Evolutionary conservation across 2,797 vertebrate species (phyloP), one percentile per base, ranked within the genome.

Genomic region (Macropus fuliginosus): DNA sequence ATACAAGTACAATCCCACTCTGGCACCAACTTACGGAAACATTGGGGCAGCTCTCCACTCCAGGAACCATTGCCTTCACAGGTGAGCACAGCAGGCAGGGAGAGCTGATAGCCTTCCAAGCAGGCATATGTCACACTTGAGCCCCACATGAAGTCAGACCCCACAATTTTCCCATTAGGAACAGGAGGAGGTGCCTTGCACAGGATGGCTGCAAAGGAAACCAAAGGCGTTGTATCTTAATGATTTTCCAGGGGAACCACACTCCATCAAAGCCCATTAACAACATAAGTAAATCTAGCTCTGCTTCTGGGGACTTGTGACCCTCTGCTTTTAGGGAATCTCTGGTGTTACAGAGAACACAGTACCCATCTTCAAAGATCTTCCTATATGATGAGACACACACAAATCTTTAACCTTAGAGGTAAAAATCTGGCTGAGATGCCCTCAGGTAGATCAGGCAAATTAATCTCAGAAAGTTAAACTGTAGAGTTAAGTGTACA

Each of bases 31-130:
- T 99, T 99, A 99, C 99, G 99, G 96, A 99, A 99, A 97, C 99
- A 99, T 98, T 99, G 99, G 0, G 99, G 99, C 93, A 99, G 98
- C 95, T 99, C 99, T 74, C 99, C 99, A 0, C 99, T 99, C 99
- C 99, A 99, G n/a, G 99, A 99, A 66, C 99, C 99, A 0, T 98
- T 99, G 59, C 99, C 99, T 98, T 99, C 99, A 54, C 99, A 99
- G 96, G 99, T 99, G 95, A 99, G 98, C 97, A 99, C 98, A 0
- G 99, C 99, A 0, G 99, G 99, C 91, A 99, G 98, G 89, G 99
- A 99, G n/a, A 99, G 99, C 98, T 99, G 99, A 98, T 99, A 99
- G 4, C 99, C 99, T 97, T 99, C 99, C 94, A 99, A 99, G 97
- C 99, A 99, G 96, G 99, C 98, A 1, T 99, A 99, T 96, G 99